These are phyloP conservation scores for Meloidogyne hapla DNA, from an alignment of 1,140 invertebrate genomes.

Conservation along the genomic window DNA sequence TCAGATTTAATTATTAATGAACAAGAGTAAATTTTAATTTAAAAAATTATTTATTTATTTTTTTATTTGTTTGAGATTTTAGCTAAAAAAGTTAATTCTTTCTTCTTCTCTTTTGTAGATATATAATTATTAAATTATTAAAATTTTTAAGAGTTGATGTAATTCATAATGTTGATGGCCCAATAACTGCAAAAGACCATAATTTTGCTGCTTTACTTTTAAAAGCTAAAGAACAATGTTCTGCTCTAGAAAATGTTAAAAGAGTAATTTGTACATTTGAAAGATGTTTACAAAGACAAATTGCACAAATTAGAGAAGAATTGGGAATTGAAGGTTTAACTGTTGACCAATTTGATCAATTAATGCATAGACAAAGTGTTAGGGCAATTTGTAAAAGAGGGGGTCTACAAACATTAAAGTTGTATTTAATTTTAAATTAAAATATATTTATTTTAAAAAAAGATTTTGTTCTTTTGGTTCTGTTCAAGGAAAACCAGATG, in stretches of 20 bases:
- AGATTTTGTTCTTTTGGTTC: slow-evolving; percentile 49
- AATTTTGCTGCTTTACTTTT: slow-evolving; percentile 41
- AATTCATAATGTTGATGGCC: slow-evolving; percentile 40
- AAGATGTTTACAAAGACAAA: slow-evolving; percentile 38
- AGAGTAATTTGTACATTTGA: slow-evolving; percentile 47
- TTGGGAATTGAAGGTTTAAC: slow-evolving; percentile 40
- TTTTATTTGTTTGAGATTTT: too few relatives aligned
- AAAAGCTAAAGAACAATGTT: slow-evolving; percentile 46
- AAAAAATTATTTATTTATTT: not conserved
- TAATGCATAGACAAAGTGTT: slow-evolving; percentile 48
- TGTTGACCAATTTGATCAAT: slow-evolving; percentile 47
- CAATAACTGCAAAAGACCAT: slow-evolving; percentile 39
- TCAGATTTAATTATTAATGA: slow-evolving; percentile 27
- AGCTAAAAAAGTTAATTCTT: too few relatives aligned
- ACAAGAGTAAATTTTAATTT: slow-evolving; percentile 25
- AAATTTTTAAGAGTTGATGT: slow-evolving; percentile 31
- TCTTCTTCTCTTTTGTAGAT: too few relatives aligned
- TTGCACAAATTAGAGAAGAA: slow-evolving; percentile 44
- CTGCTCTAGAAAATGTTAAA: slow-evolving; percentile 30
- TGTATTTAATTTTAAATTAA: not conserved
- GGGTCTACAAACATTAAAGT: slow-evolving; percentile 44
- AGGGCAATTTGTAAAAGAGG: slow-evolving; percentile 43
- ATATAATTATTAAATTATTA: too few relatives aligned
- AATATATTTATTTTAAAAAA: not conserved
- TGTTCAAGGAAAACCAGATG: slow-evolving; percentile 45